Percentiles rank a stretch among this genome's conserved stretches.
Evolutionary conservation across 2,797 vertebrate genomes (phyloP).

Genomic region (Rhinoraja longicauda): DNA sequence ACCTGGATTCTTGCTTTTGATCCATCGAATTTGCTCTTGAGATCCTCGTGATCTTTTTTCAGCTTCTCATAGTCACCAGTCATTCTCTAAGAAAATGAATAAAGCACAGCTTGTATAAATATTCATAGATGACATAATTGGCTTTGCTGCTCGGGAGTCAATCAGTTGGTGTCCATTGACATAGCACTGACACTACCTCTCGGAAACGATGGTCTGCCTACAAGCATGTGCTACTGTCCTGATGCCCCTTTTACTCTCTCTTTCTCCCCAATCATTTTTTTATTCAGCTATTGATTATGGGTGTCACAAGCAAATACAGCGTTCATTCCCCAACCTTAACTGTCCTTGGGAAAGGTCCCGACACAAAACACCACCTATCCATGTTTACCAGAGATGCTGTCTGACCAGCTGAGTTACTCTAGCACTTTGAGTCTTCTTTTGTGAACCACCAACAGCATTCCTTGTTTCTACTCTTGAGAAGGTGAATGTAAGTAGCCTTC

Average conservation of each 20-base stretch:
- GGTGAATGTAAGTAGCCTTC: no score
- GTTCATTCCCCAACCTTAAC: no score
- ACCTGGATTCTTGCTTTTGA: slow-evolving; percentile 71
- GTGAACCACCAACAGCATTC: no score
- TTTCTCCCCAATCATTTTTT: neutral
- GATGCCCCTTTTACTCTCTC: neutral
- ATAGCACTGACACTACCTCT: neutral
- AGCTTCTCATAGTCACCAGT: slow-evolving; percentile 62
- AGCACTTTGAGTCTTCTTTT: no score
- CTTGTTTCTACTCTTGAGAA: no score
- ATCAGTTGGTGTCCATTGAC: neutral
- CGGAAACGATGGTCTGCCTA: neutral
- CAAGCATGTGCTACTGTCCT: neutral
- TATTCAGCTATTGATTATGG: no score
- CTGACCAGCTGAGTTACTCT: no score
- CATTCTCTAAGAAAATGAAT: slow-evolving; percentile 63
- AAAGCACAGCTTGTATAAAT: neutral
- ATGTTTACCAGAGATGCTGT: no score
- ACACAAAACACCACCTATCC: no score
- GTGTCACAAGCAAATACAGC: no score
- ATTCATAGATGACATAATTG: neutral
- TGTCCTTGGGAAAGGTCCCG: no score
- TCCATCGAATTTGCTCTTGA: slow-evolving; percentile 71
- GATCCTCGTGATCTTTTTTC: slow-evolving; percentile 65
- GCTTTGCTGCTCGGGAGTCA: neutral